These are phyloP conservation scores for Charaxes varanes DNA, from an alignment of 1,140 invertebrate species.

Conservation along the genomic window DNA sequence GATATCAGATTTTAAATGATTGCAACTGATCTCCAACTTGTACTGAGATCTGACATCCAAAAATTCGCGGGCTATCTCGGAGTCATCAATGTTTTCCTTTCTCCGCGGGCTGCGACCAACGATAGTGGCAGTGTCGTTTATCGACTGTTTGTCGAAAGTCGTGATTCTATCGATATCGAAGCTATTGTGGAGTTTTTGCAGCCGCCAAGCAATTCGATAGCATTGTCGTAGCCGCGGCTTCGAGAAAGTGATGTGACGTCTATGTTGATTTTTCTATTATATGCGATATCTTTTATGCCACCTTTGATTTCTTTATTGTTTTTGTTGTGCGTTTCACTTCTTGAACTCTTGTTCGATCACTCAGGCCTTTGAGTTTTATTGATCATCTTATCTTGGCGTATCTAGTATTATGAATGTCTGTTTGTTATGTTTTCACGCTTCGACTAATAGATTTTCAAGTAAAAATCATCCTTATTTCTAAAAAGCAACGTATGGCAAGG, in stretches of 20 bases:
- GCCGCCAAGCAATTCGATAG: slow-evolving; percentile 29
- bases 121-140: slow-evolving; percentile 10
- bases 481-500: too few species aligned
- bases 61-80: neutral
- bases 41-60: slow-evolving; percentile 1
- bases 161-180: slow-evolving; percentile 45
- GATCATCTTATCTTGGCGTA: too few species aligned
- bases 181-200: slow-evolving; percentile 45
- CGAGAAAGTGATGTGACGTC: slow-evolving; percentile 47
- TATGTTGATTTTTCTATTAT: slow-evolving; percentile 53
- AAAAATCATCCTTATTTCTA: too few species aligned
- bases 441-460: too few species aligned
- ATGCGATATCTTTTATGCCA: slow-evolving; percentile 21
- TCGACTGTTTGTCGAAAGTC: slow-evolving; percentile 42
- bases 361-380: slow-evolving; percentile 6
- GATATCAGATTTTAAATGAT: too few species aligned
- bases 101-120: slow-evolving; percentile 5
- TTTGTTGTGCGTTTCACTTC: slow-evolving; percentile 31
- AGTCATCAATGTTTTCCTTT: slow-evolving; percentile 13
- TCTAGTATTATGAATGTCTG: too few species aligned
- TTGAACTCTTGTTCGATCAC: slow-evolving; percentile 14
- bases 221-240: slow-evolving; percentile 30
- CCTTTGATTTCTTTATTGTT: slow-evolving; percentile 30
- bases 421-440: too few species aligned
- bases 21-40: too few species aligned